These are phyloP conservation scores for Phlogophora meticulosa DNA, from an alignment of 2,888 invertebrate species.

Conservation along the genomic window DNA sequence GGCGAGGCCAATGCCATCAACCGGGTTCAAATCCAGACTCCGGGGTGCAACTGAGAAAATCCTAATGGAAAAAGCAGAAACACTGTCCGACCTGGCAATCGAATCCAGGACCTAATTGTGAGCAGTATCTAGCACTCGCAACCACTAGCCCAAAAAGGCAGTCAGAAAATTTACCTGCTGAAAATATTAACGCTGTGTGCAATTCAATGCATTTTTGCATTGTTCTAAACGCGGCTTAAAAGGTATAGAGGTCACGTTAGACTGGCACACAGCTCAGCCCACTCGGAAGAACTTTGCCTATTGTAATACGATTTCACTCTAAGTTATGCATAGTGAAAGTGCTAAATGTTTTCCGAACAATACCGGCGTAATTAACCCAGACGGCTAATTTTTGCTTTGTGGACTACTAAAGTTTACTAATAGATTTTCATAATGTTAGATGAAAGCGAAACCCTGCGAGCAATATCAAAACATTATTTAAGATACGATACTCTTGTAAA, in stretches of 20 bases:
- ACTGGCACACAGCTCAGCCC: slow-evolving; percentile 67
- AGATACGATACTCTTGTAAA: slow-evolving; percentile 25
- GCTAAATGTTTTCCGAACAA: slow-evolving; percentile 76
- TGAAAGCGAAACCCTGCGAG: slow-evolving; percentile 28
- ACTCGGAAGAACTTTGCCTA: slow-evolving; percentile 73
- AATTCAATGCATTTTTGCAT: not conserved
- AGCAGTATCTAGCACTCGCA: too few species aligned
- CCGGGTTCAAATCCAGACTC: too few species aligned
- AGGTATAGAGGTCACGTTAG: slow-evolving; percentile 68
- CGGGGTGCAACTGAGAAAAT: too few species aligned
- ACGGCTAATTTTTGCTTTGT: too few species aligned
- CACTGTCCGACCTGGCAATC: too few species aligned
- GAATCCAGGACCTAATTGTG: too few species aligned
- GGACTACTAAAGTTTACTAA: slow-evolving; percentile 51
- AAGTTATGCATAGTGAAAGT: slow-evolving; percentile 82
- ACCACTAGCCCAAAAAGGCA: too few species aligned
- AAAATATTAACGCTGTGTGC: not conserved
- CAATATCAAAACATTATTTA: slow-evolving; percentile 16
- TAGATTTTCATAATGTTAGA: slow-evolving; percentile 30
- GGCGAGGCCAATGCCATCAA: too few species aligned
- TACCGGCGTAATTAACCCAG: slow-evolving; percentile 67
- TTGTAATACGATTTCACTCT: slow-evolving; percentile 83
- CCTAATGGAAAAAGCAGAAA: too few species aligned
- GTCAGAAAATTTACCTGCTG: not conserved
- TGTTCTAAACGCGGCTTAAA: slow-evolving; percentile 10